A percentile compares a stretch with the other conserved stretches of the same genome.
Evolutionary conservation across 2,113 vertebrate genomes (phyloP).

Genomic region (Anser cygnoides): DNA sequence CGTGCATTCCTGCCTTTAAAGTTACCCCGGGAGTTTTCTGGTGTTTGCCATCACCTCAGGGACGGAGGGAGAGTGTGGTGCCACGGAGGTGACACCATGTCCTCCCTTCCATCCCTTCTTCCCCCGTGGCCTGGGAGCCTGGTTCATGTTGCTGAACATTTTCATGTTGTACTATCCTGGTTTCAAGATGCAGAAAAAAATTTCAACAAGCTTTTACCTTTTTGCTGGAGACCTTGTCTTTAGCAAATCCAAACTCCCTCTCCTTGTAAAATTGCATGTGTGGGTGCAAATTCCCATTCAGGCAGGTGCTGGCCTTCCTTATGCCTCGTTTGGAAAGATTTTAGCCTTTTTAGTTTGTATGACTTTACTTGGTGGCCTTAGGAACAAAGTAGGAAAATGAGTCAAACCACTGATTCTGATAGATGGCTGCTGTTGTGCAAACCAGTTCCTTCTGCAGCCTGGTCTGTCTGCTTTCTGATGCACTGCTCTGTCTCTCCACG

Average conservation of each 20-base stretch:
- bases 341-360: not conserved
- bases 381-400: not conserved
- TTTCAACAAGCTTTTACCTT: not conserved
- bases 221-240: not conserved
- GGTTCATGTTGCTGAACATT: not conserved
- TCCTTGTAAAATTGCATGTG: not conserved
- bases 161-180: not conserved
- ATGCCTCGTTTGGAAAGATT: not conserved
- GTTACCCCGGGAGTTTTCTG: not conserved
- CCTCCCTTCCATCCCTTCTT: accelerated
- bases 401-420: not conserved
- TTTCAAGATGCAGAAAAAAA: not conserved
- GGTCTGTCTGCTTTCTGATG: not conserved
- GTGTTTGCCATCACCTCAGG: not conserved
- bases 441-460: not conserved
- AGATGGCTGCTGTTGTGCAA: not conserved
- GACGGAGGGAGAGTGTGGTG: too few relatives aligned
- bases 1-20: not conserved
- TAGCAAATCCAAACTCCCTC: not conserved
- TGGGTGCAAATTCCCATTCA: not conserved
- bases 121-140: not conserved
- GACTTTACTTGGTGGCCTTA: not conserved
- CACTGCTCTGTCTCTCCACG: not conserved
- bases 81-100: not conserved
- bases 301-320: not conserved